Evolutionary conservation across 2,797 vertebrate genomes (phyloP).

Genomic region (Sebastes steindachneri): DNA sequence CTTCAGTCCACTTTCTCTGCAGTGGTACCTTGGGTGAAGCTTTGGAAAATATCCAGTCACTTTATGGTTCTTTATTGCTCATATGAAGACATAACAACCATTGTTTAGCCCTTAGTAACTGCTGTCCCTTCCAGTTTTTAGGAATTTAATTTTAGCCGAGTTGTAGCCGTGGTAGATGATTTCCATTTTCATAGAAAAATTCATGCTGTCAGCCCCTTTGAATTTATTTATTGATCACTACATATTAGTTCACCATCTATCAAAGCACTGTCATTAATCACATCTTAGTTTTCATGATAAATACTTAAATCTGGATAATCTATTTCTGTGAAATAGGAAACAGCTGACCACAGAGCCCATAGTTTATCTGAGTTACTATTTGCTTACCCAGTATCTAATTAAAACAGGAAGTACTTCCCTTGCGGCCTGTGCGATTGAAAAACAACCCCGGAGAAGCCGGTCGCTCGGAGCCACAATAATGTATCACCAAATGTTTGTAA

Average conservation of each 20-base stretch:
- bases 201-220: neutral
- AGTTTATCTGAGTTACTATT: slow-evolving; percentile 64
- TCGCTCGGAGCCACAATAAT: slow-evolving; percentile 78
- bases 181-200: neutral
- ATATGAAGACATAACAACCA: neutral
- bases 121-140: neutral
- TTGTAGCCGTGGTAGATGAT: neutral
- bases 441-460: slow-evolving; percentile 70
- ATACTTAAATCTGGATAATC: neutral
- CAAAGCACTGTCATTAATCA: slow-evolving; percentile 4
- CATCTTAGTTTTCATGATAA: neutral
- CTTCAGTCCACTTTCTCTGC: neutral
- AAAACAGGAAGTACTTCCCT: slow-evolving; percentile 75
- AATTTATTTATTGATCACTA: slow-evolving; percentile 17
- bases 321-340: slow-evolving; percentile 36
- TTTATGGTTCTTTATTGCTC: neutral
- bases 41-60: neutral
- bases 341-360: slow-evolving; percentile 54
- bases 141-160: neutral
- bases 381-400: slow-evolving; percentile 76
- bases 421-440: slow-evolving; percentile 65
- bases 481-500: slow-evolving; percentile 82
- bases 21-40: neutral
- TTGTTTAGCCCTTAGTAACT: neutral
- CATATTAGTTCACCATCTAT: slow-evolving; percentile 7